Percentiles rank a stretch among this genome's conserved stretches.
These are phyloP conservation scores for Microcebus tavaratra DNA, from an alignment of 2,113 vertebrate species.

Conservation along the genomic window DNA sequence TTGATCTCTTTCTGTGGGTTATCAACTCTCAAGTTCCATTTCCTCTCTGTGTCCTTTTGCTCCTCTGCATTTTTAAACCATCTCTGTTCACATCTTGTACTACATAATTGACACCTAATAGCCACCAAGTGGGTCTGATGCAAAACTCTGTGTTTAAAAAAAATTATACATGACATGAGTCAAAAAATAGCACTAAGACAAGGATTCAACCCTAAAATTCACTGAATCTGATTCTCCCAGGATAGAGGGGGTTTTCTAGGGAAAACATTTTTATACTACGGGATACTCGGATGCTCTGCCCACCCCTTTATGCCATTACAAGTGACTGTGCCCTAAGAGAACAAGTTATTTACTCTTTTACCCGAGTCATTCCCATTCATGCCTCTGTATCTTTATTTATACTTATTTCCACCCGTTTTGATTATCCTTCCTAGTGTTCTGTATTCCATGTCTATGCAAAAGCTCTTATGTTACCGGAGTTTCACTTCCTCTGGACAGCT, in stretches of 20 bases:
- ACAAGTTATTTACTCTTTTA: neutral
- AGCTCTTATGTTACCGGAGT: neutral
- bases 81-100: neutral
- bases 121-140: neutral
- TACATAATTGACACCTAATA: neutral
- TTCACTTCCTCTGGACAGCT: neutral
- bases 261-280: neutral
- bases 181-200: neutral
- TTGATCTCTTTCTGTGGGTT: neutral
- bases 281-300: accelerated
- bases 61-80: neutral
- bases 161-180: neutral
- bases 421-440: neutral
- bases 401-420: neutral
- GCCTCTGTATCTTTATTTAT: neutral
- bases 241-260: neutral
- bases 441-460: neutral
- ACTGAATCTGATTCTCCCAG: neutral
- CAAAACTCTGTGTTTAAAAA: neutral
- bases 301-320: neutral
- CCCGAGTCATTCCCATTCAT: neutral
- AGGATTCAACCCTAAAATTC: neutral
- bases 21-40: neutral
- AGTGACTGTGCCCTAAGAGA: neutral
- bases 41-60: neutral